phyloP scores from a whole-genome alignment of 1,140 invertebrate species.

The Stegodyphus dumicola region DNA sequence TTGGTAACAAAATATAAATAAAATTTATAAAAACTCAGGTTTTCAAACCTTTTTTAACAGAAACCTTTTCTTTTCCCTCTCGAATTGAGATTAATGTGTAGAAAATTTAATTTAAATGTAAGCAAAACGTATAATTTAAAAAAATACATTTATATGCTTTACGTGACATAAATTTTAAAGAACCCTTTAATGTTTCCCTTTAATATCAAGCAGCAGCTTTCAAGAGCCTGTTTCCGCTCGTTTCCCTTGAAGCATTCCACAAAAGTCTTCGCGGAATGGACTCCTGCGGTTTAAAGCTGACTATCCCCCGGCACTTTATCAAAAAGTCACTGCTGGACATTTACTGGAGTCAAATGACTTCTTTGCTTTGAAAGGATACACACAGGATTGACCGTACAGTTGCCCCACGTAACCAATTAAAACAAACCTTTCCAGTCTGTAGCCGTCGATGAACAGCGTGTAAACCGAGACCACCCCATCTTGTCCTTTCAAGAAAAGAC shows the following conservation, averaged over 20 bases:
- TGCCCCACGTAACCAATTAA: slow-evolving; percentile 28
- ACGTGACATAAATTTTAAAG: too few relatives aligned
- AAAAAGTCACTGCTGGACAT: background rate
- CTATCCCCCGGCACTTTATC: background rate
- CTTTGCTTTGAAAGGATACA: background rate
- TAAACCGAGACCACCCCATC: slow-evolving; percentile 33
- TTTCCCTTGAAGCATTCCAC: background rate
- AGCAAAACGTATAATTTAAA: too few relatives aligned
- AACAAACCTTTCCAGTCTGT: slow-evolving; percentile 9
- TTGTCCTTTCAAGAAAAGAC: background rate
- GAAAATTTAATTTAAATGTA: too few relatives aligned
- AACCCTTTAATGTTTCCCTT: too few relatives aligned
- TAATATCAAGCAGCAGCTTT: too few relatives aligned
- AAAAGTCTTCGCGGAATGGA: background rate
- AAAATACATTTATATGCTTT: too few relatives aligned
- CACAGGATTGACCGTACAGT: background rate
- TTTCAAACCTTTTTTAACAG: too few relatives aligned
- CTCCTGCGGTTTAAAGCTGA: background rate
- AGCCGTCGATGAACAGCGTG: slow-evolving; percentile 6
- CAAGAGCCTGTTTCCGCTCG: too few relatives aligned
- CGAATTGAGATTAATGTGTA: too few relatives aligned
- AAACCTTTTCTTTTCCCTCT: too few relatives aligned
- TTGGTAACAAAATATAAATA: too few relatives aligned
- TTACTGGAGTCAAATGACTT: background rate
- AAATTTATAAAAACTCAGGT: too few relatives aligned